A percentile compares a stretch with the other conserved stretches of the same genome.
These are phyloP conservation scores for Athalia cordata DNA, from an alignment of 2,888 invertebrate genomes.

Conservation along the genomic window DNA sequence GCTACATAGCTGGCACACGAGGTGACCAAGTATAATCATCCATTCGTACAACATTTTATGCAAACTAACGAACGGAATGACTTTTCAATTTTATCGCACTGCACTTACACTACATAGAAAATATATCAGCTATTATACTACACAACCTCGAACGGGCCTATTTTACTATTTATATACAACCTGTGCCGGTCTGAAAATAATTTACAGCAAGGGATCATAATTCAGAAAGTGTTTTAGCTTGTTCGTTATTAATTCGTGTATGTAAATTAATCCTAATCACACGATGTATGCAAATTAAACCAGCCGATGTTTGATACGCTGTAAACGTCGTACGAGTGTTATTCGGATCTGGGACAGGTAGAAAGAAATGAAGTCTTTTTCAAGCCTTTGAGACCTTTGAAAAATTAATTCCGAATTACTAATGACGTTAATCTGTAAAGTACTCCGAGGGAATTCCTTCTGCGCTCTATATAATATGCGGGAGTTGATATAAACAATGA, in stretches of 20 bases:
- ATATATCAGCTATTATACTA: no score
- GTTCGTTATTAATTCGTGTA: constrained; percentile 45
- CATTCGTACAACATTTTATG: neutral
- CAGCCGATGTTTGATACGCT: constrained; percentile 48
- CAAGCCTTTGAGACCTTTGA: neutral
- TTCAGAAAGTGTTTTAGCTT: constrained; percentile 39
- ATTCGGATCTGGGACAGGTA: constrained; percentile 48
- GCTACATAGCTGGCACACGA: neutral
- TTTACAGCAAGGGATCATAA: constrained; percentile 20
- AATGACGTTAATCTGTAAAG: no score
- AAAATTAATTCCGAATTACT: no score
- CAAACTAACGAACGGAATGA: constrained; percentile 43
- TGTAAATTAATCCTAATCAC: constrained; percentile 42
- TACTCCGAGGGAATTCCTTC: no score
- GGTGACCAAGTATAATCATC: no score
- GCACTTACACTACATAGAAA: neutral
- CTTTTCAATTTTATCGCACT: neutral
- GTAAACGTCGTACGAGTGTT: constrained; percentile 54
- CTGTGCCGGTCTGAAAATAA: neutral
- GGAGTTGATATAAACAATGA: constrained; percentile 7
- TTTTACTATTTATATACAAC: neutral
- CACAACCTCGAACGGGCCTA: no score
- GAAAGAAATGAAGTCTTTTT: constrained; percentile 14
- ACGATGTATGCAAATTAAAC: constrained; percentile 43
- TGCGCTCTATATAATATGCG: no score